phyloP scores from a whole-genome alignment of 2,888 invertebrate species.

The Hypsopygia costalis region DNA sequence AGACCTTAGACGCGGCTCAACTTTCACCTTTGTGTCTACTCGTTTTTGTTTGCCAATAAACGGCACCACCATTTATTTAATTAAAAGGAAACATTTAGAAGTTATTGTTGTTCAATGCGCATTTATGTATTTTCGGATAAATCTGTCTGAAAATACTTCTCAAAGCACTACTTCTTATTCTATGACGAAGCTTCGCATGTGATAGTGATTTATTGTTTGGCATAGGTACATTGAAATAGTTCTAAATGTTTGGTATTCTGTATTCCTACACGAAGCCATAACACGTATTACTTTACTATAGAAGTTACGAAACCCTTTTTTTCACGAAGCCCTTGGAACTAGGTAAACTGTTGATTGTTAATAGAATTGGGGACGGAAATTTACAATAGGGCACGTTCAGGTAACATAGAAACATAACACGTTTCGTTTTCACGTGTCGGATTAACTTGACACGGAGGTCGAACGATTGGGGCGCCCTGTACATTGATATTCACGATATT shows the following conservation, averaged over 20 bases:
- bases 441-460: slow-evolving; percentile 37
- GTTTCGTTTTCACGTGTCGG: slow-evolving; percentile 59
- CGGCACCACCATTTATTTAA: no score
- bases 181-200: no score
- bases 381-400: slow-evolving; percentile 69
- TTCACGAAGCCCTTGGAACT: slow-evolving; percentile 44
- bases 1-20: slow-evolving; percentile 27
- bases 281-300: slow-evolving; percentile 21
- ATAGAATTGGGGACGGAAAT: slow-evolving; percentile 57
- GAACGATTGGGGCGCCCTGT: slow-evolving; percentile 22
- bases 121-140: no score
- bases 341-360: slow-evolving; percentile 52
- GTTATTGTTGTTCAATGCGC: no score
- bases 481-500: slow-evolving; percentile 24
- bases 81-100: no score
- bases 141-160: no score
- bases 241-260: neutral
- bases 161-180: no score
- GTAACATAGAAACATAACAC: slow-evolving; percentile 40
- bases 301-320: slow-evolving; percentile 32
- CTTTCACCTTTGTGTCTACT: slow-evolving; percentile 31
- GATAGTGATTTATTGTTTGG: neutral
- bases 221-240: slow-evolving; percentile 3
- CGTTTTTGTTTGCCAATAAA: slow-evolving; percentile 10
- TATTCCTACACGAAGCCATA: slow-evolving; percentile 6